Evolutionary conservation across 2,888 invertebrate genomes (phyloP).

Genomic region (Hirtodrosophila confusa): DNA sequence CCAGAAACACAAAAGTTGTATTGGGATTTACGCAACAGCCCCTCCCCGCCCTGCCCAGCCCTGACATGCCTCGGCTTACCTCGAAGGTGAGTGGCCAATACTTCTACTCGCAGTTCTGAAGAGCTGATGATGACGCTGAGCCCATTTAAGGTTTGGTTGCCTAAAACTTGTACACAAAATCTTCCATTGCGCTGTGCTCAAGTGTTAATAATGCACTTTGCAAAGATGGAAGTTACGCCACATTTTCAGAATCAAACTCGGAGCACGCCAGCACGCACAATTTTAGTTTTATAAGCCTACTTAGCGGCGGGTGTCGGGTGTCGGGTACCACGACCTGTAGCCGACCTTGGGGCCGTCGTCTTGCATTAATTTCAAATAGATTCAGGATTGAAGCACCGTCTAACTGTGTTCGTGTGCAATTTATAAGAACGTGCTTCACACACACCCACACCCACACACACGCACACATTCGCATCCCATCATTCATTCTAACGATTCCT

Average conservation of each 20-base stretch:
- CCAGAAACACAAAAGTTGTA: slow-evolving; percentile 50
- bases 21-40: slow-evolving; percentile 54
- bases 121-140: slow-evolving; percentile 51
- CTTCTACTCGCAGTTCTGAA: slow-evolving; percentile 42
- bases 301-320: slow-evolving; percentile 16
- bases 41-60: slow-evolving; percentile 1
- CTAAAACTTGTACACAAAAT: slow-evolving; percentile 32
- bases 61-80: background rate
- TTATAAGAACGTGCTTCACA: slow-evolving; percentile 63
- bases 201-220: slow-evolving; percentile 72
- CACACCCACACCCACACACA: slow-evolving; percentile 17
- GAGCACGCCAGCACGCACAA: slow-evolving; percentile 23
- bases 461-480: slow-evolving; percentile 29
- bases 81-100: slow-evolving; percentile 56
- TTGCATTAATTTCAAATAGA: slow-evolving; percentile 67
- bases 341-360: slow-evolving; percentile 51
- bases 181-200: slow-evolving; percentile 46
- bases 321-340: slow-evolving; percentile 44
- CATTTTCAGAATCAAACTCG: slow-evolving; percentile 18
- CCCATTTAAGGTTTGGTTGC: slow-evolving; percentile 19
- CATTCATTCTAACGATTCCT: slow-evolving; percentile 57
- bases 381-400: slow-evolving; percentile 66
- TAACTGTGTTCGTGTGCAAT: slow-evolving; percentile 70
- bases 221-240: slow-evolving; percentile 30
- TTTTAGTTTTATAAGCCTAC: slow-evolving; percentile 52